These are phyloP conservation scores for Coranthus polyacanthus DNA, from an alignment of 2,797 vertebrate genomes.

Conservation along the genomic window DNA sequence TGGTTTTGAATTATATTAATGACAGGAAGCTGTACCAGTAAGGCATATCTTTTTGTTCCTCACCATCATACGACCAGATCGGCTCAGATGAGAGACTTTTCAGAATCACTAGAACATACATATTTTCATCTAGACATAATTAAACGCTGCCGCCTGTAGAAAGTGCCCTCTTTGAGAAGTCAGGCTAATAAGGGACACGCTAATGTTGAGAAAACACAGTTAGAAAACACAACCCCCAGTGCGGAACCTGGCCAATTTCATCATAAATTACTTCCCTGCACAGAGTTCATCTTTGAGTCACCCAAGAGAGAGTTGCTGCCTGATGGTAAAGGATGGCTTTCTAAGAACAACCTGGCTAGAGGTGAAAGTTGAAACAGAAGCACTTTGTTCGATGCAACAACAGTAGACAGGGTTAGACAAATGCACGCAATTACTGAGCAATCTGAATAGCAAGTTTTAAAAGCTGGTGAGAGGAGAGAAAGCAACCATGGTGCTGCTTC, in stretches of 20 bases:
- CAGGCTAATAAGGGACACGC: slow-evolving; percentile 72
- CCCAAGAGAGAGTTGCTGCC: slow-evolving; percentile 69
- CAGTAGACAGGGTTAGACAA: slow-evolving; percentile 73
- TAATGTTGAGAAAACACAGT: slow-evolving; percentile 77
- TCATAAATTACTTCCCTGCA: slow-evolving; percentile 79
- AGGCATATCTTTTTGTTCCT: slow-evolving; percentile 8
- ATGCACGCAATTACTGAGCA: slow-evolving; percentile 82
- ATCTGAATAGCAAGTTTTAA: slow-evolving; percentile 72
- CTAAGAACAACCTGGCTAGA: slow-evolving; percentile 73
- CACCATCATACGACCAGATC: slow-evolving; percentile 10
- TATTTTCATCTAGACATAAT: slow-evolving; percentile 74
- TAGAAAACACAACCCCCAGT: slow-evolving; percentile 70
- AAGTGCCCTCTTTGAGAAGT: slow-evolving; percentile 74
- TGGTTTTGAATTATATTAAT: slow-evolving; percentile 30
- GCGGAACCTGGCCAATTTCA: slow-evolving; percentile 69
- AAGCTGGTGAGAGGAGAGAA: slow-evolving; percentile 55
- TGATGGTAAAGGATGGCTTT: slow-evolving; percentile 73
- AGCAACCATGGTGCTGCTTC: slow-evolving; percentile 57
- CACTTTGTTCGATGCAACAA: slow-evolving; percentile 72
- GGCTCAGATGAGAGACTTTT: slow-evolving; percentile 46
- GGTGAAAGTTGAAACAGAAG: slow-evolving; percentile 76
- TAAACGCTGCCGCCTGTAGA: slow-evolving; percentile 73
- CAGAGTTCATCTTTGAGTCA: slow-evolving; percentile 76
- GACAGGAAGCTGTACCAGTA: slow-evolving; percentile 12
- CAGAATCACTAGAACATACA: slow-evolving; percentile 69